These are phyloP conservation scores for Thalassarche chlororhynchos DNA, from an alignment of 2,113 vertebrate species.

Conservation along the genomic window DNA sequence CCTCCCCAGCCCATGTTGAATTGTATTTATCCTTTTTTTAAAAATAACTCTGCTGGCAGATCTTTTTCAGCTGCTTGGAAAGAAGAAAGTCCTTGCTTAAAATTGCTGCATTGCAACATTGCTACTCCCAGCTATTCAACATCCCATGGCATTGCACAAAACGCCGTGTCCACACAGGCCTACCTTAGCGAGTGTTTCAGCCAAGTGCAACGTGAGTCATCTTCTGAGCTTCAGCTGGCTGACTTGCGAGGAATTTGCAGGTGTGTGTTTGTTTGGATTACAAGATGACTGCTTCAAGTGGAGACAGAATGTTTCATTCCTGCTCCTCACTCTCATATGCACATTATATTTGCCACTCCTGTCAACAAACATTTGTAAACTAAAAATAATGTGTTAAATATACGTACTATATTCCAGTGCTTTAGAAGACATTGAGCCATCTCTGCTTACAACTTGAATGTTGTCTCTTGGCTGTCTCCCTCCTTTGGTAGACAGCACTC, in stretches of 20 bases:
- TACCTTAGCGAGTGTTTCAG: neutral
- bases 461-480: neutral
- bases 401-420: neutral
- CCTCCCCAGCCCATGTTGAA: neutral
- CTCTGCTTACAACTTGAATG: neutral
- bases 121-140: neutral
- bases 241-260: conserved; percentile 21
- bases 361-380: conserved; percentile 56
- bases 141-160: neutral
- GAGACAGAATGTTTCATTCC: conserved; percentile 36
- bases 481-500: neutral
- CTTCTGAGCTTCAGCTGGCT: neutral
- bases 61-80: neutral
- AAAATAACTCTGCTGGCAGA: neutral
- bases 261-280: conserved; percentile 46
- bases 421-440: neutral
- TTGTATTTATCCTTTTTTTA: neutral
- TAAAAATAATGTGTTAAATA: conserved; percentile 43
- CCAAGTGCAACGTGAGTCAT: neutral
- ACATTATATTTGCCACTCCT: conserved; percentile 4
- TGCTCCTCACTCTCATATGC: neutral
- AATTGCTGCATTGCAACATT: neutral
- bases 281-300: conserved; percentile 11
- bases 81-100: neutral
- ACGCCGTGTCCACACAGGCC: neutral